A percentile compares a stretch with the other conserved stretches of the same genome.
phyloP scores from a whole-genome alignment of 2,888 invertebrate species.

The Azorinus chamasolen region DNA sequence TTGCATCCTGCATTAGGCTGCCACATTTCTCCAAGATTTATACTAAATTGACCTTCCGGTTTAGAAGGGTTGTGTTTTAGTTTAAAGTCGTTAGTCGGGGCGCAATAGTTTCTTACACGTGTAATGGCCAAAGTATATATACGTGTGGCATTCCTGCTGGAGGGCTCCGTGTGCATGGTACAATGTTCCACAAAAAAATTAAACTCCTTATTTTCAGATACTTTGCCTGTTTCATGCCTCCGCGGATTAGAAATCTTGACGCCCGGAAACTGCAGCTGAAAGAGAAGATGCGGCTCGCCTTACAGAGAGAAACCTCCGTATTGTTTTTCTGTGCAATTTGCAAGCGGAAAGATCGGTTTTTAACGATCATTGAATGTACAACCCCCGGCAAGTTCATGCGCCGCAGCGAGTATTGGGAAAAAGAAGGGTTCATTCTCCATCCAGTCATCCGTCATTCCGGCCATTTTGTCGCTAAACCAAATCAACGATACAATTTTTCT shows the following conservation, averaged over 20 bases:
- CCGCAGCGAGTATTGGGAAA: constrained; percentile 57
- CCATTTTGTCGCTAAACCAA: constrained; percentile 58
- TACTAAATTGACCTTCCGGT: too few species aligned
- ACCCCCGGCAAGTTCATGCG: constrained; percentile 55
- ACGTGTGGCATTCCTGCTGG: too few species aligned
- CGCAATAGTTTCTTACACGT: too few species aligned
- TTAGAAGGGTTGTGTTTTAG: too few species aligned
- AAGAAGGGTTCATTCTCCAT: constrained; percentile 57
- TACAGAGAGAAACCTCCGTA: constrained; percentile 57
- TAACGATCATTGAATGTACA: constrained; percentile 59
- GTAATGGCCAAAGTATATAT: too few species aligned
- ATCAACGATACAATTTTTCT: constrained; percentile 50
- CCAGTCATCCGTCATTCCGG: constrained; percentile 58
- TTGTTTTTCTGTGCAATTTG: constrained; percentile 56
- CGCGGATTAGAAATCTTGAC: not conserved
- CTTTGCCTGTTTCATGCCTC: too few species aligned
- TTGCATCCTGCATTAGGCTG: too few species aligned
- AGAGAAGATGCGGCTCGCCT: constrained; percentile 43
- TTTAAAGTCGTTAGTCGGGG: too few species aligned
- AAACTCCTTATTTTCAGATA: too few species aligned
- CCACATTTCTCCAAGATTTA: too few species aligned
- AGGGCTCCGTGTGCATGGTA: too few species aligned
- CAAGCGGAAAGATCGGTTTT: constrained; percentile 49
- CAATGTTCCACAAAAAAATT: too few species aligned
- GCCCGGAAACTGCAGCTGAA: constrained; percentile 27